A percentile compares a stretch with the other conserved stretches of the same genome.
Evolutionary conservation across 1,140 invertebrate species (phyloP).

Genomic region (Cotesia chilonis): DNA sequence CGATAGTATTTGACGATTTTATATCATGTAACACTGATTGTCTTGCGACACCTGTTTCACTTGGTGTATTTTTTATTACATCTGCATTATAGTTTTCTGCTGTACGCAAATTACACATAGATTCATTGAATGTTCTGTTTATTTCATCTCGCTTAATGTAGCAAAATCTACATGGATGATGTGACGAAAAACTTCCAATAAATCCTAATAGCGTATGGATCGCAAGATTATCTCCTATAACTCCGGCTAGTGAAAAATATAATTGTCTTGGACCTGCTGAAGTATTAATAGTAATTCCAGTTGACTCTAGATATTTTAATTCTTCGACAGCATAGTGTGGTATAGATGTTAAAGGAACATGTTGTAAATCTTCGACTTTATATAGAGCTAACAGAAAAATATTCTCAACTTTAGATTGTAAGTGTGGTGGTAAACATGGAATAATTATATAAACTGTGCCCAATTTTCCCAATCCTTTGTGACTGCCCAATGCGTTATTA

Average conservation of each 20-base stretch:
- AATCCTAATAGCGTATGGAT: constrained; percentile 19
- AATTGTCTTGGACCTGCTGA: background rate
- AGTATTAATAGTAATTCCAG: background rate
- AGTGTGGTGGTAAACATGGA: constrained; percentile 22
- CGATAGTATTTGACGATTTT: background rate
- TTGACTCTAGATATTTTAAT: constrained; percentile 18
- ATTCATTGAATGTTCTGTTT: constrained; percentile 11
- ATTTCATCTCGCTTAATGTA: background rate
- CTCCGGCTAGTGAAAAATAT: constrained; percentile 4
- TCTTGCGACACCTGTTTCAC: background rate
- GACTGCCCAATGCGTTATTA: constrained; percentile 15
- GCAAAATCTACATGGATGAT: constrained; percentile 21
- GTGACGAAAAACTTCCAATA: background rate
- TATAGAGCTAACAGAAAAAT: constrained; percentile 14
- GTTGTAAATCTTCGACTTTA: constrained; percentile 7
- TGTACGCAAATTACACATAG: background rate
- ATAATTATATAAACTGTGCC: constrained; percentile 14
- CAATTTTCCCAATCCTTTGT: constrained; percentile 21
- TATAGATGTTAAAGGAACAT: background rate
- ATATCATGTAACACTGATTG: background rate
- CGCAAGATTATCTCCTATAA: constrained; percentile 22
- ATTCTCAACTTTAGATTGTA: constrained; percentile 28
- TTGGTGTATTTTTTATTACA: background rate
- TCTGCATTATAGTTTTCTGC: background rate
- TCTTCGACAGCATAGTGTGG: constrained; percentile 11